phyloP scores from a whole-genome alignment of 2,797 vertebrate species.

The Podarcis siculus region DNA sequence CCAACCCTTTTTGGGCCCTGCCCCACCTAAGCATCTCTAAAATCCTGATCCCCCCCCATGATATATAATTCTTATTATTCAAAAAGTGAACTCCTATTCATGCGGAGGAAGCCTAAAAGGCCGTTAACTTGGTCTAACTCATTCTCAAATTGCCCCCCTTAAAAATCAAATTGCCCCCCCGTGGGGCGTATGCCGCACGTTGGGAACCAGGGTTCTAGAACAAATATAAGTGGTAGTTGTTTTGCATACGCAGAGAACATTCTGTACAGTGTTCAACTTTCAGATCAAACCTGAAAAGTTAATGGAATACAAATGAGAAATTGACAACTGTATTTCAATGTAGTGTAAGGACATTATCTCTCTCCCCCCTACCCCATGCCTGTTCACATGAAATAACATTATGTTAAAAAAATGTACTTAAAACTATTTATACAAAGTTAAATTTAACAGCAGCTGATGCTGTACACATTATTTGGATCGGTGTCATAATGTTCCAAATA shows the following conservation, averaged over 20 bases:
- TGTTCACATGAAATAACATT: neutral
- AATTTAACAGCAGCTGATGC: neutral
- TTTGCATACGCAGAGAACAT: neutral
- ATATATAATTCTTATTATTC: too few species aligned
- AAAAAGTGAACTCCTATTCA: too few species aligned
- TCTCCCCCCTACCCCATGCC: neutral
- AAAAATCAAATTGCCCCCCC: too few species aligned
- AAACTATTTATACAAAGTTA: neutral
- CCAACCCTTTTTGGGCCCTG: too few species aligned
- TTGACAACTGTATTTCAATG: neutral
- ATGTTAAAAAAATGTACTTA: neutral
- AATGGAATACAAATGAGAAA: neutral
- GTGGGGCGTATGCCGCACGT: too few species aligned
- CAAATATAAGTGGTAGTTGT: neutral
- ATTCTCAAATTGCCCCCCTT: too few species aligned
- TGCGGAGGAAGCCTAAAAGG: too few species aligned
- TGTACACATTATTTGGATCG: fast-evolving
- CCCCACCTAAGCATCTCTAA: too few species aligned
- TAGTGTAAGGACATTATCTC: neutral
- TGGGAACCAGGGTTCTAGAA: neutral
- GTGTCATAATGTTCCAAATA: neutral
- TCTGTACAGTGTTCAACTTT: neutral
- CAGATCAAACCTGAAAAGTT: neutral
- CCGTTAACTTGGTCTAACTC: too few species aligned
- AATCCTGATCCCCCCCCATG: too few species aligned